These are phyloP conservation scores for Mormoops blainvillei DNA, from an alignment of 2,113 vertebrate species.

Conservation along the genomic window DNA sequence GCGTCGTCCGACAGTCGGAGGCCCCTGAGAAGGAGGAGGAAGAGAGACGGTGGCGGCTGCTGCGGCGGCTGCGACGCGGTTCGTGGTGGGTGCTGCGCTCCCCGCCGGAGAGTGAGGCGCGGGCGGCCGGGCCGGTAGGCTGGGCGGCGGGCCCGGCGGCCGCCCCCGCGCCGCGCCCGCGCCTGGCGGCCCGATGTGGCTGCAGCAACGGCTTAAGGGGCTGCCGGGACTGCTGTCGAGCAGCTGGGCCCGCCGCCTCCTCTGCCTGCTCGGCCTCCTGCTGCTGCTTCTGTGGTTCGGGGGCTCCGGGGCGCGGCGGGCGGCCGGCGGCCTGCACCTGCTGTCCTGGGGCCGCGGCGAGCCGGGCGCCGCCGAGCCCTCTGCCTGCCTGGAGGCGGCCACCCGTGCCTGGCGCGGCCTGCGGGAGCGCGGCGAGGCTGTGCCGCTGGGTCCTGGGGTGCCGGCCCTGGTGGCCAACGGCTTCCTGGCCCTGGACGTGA, in stretches of 20 bases:
- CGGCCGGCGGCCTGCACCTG: conserved; percentile 72
- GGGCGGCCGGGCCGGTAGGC: conserved; percentile 29
- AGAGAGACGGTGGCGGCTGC: background rate
- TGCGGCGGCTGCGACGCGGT: background rate
- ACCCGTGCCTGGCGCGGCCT: conserved; percentile 85
- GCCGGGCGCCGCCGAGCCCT: conserved; percentile 76
- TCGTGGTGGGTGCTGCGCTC: background rate
- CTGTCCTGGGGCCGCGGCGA: conserved; percentile 77
- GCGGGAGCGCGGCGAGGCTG: conserved; percentile 74
- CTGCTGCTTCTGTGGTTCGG: conserved; percentile 91
- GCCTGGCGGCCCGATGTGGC: conserved; percentile 85
- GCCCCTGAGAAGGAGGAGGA: conserved; percentile 28
- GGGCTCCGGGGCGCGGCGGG: conserved; percentile 78
- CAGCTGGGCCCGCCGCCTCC: conserved; percentile 92
- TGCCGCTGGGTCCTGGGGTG: conserved; percentile 81
- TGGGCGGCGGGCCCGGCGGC: conserved; percentile 44
- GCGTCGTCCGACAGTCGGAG: conserved; percentile 44
- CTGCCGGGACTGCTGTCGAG: conserved; percentile 94
- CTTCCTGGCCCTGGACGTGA: conserved; percentile 86
- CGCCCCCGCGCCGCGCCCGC: conserved; percentile 16
- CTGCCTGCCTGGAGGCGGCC: conserved; percentile 85
- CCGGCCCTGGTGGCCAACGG: conserved; percentile 91
- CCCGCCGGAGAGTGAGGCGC: conserved; percentile 18
- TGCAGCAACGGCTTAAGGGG: conserved; percentile 94
- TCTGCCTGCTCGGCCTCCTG: conserved; percentile 83